Percentiles rank a stretch among this genome's conserved stretches.
phyloP scores from a whole-genome alignment of 2,888 invertebrate genomes.

The Leptinotarsa tumamoca region DNA sequence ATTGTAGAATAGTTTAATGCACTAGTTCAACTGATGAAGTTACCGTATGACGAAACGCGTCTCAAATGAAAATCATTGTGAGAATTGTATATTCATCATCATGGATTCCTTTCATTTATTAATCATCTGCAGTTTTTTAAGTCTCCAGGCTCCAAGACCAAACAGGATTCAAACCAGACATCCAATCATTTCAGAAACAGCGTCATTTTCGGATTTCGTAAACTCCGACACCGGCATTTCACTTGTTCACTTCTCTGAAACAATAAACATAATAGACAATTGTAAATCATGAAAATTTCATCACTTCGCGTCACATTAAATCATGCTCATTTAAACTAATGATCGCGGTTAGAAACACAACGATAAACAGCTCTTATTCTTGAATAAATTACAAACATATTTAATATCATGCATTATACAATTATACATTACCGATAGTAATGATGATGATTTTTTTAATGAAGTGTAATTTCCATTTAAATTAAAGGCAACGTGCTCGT shows the following conservation, averaged over 20 bases:
- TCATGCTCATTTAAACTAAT: constrained; percentile 31
- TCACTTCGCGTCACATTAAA: constrained; percentile 23
- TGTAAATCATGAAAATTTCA: constrained; percentile 23
- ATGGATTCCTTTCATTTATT: no score
- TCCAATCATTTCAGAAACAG: background rate
- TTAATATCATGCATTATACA: constrained; percentile 7
- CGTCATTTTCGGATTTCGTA: background rate
- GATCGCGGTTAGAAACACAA: constrained; percentile 18
- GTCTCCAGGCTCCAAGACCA: no score
- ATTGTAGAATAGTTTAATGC: no score
- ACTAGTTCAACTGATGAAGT: no score
- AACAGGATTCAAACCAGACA: no score
- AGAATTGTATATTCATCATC: no score
- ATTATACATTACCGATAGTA: background rate
- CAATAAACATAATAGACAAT: constrained; percentile 12
- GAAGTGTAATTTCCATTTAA: constrained; percentile 8
- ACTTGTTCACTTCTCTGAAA: background rate
- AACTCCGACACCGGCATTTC: background rate
- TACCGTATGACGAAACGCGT: no score
- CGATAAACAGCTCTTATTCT: constrained; percentile 4
- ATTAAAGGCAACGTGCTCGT: background rate
- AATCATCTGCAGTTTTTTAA: no score
- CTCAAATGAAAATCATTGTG: no score
- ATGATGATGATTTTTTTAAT: constrained; percentile 13
- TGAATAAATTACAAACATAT: constrained; percentile 16